Base-by-base conservation (phyloP, 2,888 invertebrate genomes). In the Cistogaster globosa region DNA sequence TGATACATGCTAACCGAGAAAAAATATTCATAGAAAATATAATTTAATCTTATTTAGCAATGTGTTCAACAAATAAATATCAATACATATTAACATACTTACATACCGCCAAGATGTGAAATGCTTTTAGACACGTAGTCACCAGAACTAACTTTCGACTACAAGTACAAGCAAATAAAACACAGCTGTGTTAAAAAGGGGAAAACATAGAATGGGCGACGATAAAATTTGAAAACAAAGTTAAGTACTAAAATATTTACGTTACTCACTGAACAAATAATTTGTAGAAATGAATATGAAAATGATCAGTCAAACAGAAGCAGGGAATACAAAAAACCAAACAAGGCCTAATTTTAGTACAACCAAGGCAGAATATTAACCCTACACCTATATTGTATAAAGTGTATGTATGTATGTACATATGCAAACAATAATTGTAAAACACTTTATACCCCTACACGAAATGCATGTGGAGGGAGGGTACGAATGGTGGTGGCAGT, bases 91-190 rank as follows among this genome's bases (percentile, higher is more conserved):
- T 12, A 12, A 42, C 42, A 42, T 12, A 42, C 38, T 9, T 38
- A 38, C 12, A 42, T 42, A 12, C 42, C 67, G 71, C 71, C 67
- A 62, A 48, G 67, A 68, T 84, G 80, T 72, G 77, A 84, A 76
- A 77, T 84, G 81, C 81, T 81, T 84, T 84, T 81, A 84, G 84
- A 84, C 84, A 84, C 81, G 84, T 84, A 84, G 84, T 81, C 84
- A 84, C 84, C 84, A 84, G 71, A 63, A 32, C 62, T 69, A 60
- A 57, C 53, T 48, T 53, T 18, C 2, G 74, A 68, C 65, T 51
- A 36, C 71, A 12, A 67, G 36, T 45, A 62, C 69, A 22, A 63
- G 36, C 36, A 75, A 75, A 77, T 74, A 62, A 77, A 84, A 84
- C 77, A 84, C 84, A 84, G 84, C 84, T 84, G 81, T 68, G 72